Percentiles rank a stretch among this genome's conserved stretches.
Evolutionary conservation across 1,140 invertebrate genomes (phyloP).

Genomic region (Drosophila pseudoobscura): DNA sequence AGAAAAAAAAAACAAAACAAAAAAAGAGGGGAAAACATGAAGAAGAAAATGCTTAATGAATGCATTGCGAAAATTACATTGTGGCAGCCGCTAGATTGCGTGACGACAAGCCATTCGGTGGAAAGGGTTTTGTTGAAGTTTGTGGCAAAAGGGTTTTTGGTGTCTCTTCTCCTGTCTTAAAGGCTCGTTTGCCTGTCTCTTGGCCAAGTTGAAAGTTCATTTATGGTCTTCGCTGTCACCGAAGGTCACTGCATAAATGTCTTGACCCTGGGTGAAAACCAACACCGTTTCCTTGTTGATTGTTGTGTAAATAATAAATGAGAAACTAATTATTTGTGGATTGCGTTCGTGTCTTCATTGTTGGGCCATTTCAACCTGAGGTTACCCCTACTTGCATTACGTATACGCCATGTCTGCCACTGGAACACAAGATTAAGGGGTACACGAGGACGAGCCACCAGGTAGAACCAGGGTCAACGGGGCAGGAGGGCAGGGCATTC

Average conservation of each 20-base stretch:
- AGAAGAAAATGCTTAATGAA: constrained; percentile 50
- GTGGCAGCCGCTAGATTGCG: constrained; percentile 39
- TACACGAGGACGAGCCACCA: no score
- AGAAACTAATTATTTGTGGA: constrained; percentile 30
- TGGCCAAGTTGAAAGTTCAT: constrained; percentile 22
- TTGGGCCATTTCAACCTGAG: neutral
- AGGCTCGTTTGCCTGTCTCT: no score
- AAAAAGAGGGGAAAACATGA: neutral
- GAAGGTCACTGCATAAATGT: constrained; percentile 23
- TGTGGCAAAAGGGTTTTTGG: no score
- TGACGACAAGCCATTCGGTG: constrained; percentile 13
- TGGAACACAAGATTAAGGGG: no score
- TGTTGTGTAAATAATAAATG: constrained; percentile 59
- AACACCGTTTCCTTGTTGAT: constrained; percentile 16
- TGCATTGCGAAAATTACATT: constrained; percentile 55
- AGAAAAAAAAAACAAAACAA: constrained; percentile 12
- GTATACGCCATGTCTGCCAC: constrained; percentile 1
- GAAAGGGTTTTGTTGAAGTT: neutral
- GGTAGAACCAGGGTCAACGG: no score
- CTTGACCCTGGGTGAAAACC: constrained; percentile 27
- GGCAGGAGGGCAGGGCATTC: no score
- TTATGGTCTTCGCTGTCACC: constrained; percentile 7
- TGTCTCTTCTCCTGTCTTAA: no score
- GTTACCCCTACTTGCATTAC: neutral
- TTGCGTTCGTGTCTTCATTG: neutral